Base-by-base conservation (phyloP, 2,888 invertebrate species). In the Lasioglossum pauxillum region DNA sequence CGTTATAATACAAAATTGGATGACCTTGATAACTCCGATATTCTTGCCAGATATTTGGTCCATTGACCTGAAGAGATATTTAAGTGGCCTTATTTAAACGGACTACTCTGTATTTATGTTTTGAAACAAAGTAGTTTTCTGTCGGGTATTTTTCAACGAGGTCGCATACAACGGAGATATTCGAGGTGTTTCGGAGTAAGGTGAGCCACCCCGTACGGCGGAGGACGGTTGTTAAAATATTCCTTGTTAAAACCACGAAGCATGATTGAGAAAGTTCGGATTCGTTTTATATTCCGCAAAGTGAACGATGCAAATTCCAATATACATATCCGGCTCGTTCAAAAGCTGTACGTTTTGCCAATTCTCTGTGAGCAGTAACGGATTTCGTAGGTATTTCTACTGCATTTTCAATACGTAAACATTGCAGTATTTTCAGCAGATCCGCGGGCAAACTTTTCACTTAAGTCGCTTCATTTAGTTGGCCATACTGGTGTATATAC, bases 391-490 rank as follows among this genome's bases (percentile, higher is more conserved):
- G 87, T 88, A 89, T 87, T 85, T 86, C 86, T 76, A 74, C 84
- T 84, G 89, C 90, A 90, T 92, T 93, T 93, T 93, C 92, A 92
- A 92, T 93, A 93, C 91, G 91, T 90, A 88, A 89, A 84, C 88
- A 88, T 83, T 90, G 90, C 90, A 91, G 93, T 89, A 93, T 93
- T 93, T 92, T 91, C 91, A 85, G 85, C 83, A 87, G 91, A 91
- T 91, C 90, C 91, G 19, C 35, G 91, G 88, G 90, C 91, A 90
- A 94, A 94, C 94, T 94, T 93, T 93, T 91, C 93, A 93, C 93
- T 93, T 92, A 94, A 93, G 93, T 93, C 91, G 92, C 91, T 94
- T 93, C 92, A 93, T 94, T 94, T 93, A 92, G 92, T 93, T 91
- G 91, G 91, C 90, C 88, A 85, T 88, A 83, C 81, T 81, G 90